Evolutionary conservation across 2,888 invertebrate genomes (phyloP), one percentile per base, ranked within the genome.

Genomic region (Drosophila mayaguana): DNA sequence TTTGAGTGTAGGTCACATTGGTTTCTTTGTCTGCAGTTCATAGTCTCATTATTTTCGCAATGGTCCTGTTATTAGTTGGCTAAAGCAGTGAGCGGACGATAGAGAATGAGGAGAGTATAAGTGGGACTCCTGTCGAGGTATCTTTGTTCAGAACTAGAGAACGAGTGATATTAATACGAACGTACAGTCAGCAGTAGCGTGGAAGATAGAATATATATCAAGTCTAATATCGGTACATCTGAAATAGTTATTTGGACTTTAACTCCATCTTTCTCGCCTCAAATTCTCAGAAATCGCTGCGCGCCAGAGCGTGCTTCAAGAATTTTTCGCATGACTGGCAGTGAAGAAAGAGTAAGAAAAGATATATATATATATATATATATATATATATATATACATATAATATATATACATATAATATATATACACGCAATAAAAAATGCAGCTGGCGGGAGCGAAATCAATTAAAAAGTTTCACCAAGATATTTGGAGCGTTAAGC

Each of bases 391-490:
- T 32, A 14, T 14, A 36, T 2, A 42, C 9, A 20, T 9, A 40
- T 9, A n/a, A 40, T 9, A 63, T 59, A 59, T 14, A 38, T 36
- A 54, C 50, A 64, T 63, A 61, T 8, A n/a, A 14, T 14, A 36
- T 2, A 55, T 28, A 46, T 68, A 55, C n/a, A 20, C 28, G 28
- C 28, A 40, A 8, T 7, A n/a, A 40, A 40, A 68, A 65, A 34
- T 68, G 56, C 65, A 67, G 42, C 20, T 9, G 20, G 20, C 20
- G 50, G 51, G 8, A 9, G 71, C 61, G 55, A 81, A 87, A 86
- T 86, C 86, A 87, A 88, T 88, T 87, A 84, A 87, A 84, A 88
- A 78, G 65, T 84, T 87, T 78, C 60, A 25, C 64, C 61, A 72
- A 61, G 66, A 67, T 69, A 64, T 61, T 70, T 22, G 11, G 18